Conservation (phyloP, 2,113 vertebrate species). For the Apeltes quadracus region DNA sequence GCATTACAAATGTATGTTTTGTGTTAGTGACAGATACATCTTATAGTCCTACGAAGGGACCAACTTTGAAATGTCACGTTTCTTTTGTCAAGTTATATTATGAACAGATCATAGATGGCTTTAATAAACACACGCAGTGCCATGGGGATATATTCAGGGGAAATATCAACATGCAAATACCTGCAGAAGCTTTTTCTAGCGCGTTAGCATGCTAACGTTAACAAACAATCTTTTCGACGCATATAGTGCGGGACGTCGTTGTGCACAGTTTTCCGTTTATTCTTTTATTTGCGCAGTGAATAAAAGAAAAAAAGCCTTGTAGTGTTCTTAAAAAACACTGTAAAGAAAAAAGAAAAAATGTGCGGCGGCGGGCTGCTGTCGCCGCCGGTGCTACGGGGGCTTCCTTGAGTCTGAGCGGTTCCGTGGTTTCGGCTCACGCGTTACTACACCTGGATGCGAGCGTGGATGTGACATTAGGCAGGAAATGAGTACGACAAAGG, state of each 20-base stretch:
- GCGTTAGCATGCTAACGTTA: no score
- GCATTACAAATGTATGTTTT: not conserved
- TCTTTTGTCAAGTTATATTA: no score
- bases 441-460: constrained; percentile 43
- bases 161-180: no score
- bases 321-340: not conserved
- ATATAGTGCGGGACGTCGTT: no score
- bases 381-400: constrained; percentile 15
- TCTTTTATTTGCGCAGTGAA: not conserved
- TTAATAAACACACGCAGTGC: no score
- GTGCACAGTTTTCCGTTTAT: no score
- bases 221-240: no score
- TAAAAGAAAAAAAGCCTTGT: not conserved
- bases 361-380: constrained; percentile 35
- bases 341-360: not conserved
- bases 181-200: no score
- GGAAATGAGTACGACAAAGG: constrained; percentile 19
- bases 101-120: no score
- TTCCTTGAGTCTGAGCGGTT: constrained; percentile 40
- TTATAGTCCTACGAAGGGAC: not conserved
- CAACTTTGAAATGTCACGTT: not conserved
- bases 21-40: not conserved
- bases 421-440: constrained; percentile 20
- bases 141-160: no score
- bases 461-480: constrained; percentile 37